Evolutionary conservation across 1,140 invertebrate species (phyloP).

Genomic region (Achatina immaculata): DNA sequence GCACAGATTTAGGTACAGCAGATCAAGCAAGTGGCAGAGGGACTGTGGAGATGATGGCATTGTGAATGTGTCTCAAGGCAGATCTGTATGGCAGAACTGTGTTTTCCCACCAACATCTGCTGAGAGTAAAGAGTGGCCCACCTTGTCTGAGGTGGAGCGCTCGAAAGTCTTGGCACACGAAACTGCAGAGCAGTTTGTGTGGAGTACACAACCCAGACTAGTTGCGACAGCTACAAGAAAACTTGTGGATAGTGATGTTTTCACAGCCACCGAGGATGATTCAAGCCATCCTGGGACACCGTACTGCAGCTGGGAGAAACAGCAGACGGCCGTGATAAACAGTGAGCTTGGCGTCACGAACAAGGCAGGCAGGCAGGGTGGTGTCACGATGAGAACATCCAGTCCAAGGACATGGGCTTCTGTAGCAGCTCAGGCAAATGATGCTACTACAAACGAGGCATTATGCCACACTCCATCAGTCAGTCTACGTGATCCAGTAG

Average conservation of each 20-base stretch:
- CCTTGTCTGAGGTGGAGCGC: neutral
- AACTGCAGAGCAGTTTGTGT: conserved; percentile 11
- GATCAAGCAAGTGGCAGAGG: no score
- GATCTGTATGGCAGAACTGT: no score
- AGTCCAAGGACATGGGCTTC: conserved; percentile 13
- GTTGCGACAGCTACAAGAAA: neutral
- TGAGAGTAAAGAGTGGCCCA: conserved; percentile 10
- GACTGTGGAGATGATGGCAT: no score
- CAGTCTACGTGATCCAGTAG: neutral
- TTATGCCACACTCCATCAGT: neutral
- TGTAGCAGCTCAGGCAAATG: neutral
- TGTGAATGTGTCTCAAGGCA: no score
- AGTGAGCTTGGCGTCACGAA: neutral
- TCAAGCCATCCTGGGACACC: neutral
- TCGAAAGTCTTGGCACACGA: neutral
- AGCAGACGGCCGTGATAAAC: neutral
- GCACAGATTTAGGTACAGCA: no score
- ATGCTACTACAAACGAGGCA: neutral
- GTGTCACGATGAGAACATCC: neutral
- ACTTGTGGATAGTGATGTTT: neutral
- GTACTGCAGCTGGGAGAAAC: neutral
- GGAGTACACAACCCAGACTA: neutral
- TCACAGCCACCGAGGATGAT: neutral
- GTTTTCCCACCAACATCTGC: no score
- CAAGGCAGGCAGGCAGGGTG: neutral